Evolutionary conservation across 2,888 invertebrate genomes (phyloP).

Genomic region (Scelioninae gen. 2): DNA sequence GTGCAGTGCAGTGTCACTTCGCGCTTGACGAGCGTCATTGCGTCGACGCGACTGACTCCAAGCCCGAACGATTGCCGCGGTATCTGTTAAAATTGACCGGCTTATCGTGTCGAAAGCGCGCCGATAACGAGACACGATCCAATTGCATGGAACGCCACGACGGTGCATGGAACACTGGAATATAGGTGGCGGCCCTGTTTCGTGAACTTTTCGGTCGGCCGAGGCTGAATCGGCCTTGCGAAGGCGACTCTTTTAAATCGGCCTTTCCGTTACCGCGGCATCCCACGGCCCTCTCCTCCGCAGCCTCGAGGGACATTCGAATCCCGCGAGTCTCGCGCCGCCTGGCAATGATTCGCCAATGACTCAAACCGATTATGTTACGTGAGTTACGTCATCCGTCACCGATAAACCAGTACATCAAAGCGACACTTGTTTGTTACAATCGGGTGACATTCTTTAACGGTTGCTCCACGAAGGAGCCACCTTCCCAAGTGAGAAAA

Average conservation of each 20-base stretch:
- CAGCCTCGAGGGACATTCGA: background rate
- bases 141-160: conserved; percentile 12
- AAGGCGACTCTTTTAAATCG: too few relatives aligned
- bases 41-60: too few relatives aligned
- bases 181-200: conserved; percentile 17
- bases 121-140: conserved; percentile 20
- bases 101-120: conserved; percentile 16
- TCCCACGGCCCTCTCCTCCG: background rate
- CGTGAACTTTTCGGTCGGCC: conserved; percentile 5
- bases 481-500: too few relatives aligned
- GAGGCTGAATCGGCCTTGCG: background rate
- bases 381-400: conserved; percentile 10
- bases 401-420: conserved; percentile 16
- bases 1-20: too few relatives aligned
- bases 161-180: too few relatives aligned
- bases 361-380: conserved; percentile 7
- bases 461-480: too few relatives aligned
- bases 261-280: conserved; percentile 4
- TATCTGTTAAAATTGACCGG: conserved; percentile 1
- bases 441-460: conserved; percentile 8
- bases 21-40: too few relatives aligned
- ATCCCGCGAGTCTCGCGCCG: background rate
- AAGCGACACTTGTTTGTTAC: background rate
- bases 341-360: conserved; percentile 14
- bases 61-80: too few relatives aligned